Evolutionary conservation across 2,797 vertebrate species (phyloP).

Genomic region (Tenualosa ilisha): DNA sequence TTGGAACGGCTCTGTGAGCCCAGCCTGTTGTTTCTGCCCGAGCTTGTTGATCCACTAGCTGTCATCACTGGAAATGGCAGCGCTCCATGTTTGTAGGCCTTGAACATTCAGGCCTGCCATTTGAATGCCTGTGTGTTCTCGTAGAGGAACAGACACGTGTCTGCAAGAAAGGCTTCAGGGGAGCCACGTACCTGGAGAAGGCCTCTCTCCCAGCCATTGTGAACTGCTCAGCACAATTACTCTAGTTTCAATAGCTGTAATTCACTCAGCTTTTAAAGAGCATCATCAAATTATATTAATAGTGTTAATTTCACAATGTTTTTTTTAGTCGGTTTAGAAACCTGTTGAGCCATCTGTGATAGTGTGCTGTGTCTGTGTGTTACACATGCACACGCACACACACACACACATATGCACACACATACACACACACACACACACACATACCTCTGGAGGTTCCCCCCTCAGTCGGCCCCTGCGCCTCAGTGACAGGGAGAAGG

Average conservation of each 20-base stretch:
- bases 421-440: background rate
- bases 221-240: background rate
- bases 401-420: background rate
- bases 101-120: background rate
- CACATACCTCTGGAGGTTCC: conserved; percentile 14
- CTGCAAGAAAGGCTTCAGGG: background rate
- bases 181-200: background rate
- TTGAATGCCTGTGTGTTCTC: background rate
- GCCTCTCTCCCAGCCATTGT: background rate
- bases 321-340: background rate
- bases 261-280: background rate
- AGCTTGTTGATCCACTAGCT: background rate
- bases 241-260: background rate
- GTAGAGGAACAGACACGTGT: background rate
- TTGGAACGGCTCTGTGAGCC: background rate
- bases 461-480: conserved; percentile 26
- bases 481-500: conserved; percentile 38
- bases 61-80: background rate
- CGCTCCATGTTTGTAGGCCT: background rate
- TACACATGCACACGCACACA: conserved; percentile 20
- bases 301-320: background rate
- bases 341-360: background rate
- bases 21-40: background rate
- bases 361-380: background rate
- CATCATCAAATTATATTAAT: background rate